phyloP scores from a whole-genome alignment of 2,888 invertebrate genomes.

The Synanthedon myopaeformis region DNA sequence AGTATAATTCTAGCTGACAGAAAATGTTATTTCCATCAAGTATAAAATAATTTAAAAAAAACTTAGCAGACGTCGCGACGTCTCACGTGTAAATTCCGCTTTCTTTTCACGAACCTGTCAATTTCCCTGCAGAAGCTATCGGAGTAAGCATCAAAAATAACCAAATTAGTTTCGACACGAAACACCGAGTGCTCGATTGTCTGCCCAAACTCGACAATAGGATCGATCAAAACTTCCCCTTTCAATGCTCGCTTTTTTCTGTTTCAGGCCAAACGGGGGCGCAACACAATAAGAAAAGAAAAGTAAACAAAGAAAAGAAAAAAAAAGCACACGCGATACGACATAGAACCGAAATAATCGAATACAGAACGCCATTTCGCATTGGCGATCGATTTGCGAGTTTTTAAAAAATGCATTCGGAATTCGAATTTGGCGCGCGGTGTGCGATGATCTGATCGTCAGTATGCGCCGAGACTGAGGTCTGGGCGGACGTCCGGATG shows the following conservation, averaged over 20 bases:
- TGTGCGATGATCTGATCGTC: constrained; percentile 10
- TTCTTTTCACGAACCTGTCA: constrained; percentile 36
- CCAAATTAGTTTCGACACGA: constrained; percentile 69
- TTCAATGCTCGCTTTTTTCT: constrained; percentile 54
- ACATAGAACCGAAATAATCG: constrained; percentile 40
- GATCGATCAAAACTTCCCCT: constrained; percentile 54
- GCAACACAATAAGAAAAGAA: constrained; percentile 42
- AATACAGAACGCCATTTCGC: constrained; percentile 16
- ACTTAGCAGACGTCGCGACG: neutral
- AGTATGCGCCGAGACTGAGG: constrained; percentile 48
- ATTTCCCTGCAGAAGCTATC: constrained; percentile 51
- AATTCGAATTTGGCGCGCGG: constrained; percentile 8
- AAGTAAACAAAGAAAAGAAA: constrained; percentile 22
- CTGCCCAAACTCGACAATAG: constrained; percentile 41
- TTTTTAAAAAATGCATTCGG: constrained; percentile 22
- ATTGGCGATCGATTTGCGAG: constrained; percentile 11
- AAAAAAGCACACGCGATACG: constrained; percentile 23
- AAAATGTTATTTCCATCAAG: too few relatives aligned
- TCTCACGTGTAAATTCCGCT: neutral
- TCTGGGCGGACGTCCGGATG: constrained; percentile 71
- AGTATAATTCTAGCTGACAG: too few relatives aligned
- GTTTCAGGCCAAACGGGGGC: constrained; percentile 47
- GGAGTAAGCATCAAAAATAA: constrained; percentile 47
- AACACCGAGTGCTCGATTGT: constrained; percentile 53
- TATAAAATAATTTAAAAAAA: too few relatives aligned